A percentile compares a stretch with the other conserved stretches of the same genome.
Conservation (phyloP, 2,797 vertebrate species). For the Takifugu ocellatus region DNA sequence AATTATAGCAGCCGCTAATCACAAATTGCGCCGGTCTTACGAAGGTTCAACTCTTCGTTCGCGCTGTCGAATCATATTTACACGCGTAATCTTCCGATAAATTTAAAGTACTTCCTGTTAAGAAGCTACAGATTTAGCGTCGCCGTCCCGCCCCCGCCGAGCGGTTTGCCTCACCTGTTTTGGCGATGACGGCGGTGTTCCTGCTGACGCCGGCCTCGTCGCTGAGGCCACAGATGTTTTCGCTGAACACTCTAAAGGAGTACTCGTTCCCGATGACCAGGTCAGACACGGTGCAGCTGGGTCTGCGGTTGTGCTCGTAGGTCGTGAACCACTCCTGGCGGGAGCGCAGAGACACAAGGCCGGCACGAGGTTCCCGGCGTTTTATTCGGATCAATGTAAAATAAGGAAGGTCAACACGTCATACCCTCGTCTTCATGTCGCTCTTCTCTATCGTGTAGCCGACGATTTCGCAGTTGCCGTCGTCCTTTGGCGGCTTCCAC, state of each 20-base stretch:
- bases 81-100: too few species aligned
- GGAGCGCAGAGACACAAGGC: conserved; percentile 10
- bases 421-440: conserved; percentile 88
- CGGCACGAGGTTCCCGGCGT: conserved; percentile 4
- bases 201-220: conserved; percentile 78
- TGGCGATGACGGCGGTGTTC: conserved; percentile 84
- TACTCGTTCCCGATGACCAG: conserved; percentile 91
- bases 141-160: too few species aligned
- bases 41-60: too few species aligned
- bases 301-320: conserved; percentile 83
- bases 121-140: too few species aligned
- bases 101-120: too few species aligned
- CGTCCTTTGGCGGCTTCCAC: conserved; percentile 86
- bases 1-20: too few species aligned
- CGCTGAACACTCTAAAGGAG: conserved; percentile 82
- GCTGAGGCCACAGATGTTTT: conserved; percentile 88
- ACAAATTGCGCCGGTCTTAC: too few species aligned
- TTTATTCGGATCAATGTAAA: neutral
- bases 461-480: conserved; percentile 84
- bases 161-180: conserved; percentile 73
- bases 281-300: conserved; percentile 85
- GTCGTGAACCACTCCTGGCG: conserved; percentile 89
- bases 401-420: neutral
- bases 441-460: conserved; percentile 87
- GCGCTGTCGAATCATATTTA: too few species aligned